phyloP scores from a whole-genome alignment of 2,113 vertebrate genomes.

The Mugil cephalus region DNA sequence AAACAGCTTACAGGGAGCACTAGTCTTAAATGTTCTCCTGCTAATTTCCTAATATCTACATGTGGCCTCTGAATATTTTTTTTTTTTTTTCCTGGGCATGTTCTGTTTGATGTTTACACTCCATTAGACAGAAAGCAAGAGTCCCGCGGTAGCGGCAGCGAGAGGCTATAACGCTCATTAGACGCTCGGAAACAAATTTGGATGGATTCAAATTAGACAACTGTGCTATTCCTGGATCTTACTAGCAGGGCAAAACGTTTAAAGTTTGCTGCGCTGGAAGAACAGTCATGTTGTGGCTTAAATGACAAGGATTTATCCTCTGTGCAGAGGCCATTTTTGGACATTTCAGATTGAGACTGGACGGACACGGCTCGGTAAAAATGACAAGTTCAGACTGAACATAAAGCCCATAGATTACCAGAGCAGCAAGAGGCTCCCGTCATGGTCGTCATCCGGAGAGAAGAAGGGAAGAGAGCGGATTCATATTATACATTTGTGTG shows the following conservation, averaged over 20 bases:
- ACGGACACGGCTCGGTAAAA: background rate
- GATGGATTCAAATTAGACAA: conserved; percentile 39
- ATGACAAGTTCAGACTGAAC: background rate
- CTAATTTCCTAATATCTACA: conserved; percentile 47
- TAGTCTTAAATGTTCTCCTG: conserved; percentile 42
- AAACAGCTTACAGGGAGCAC: conserved; percentile 56
- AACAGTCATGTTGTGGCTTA: background rate
- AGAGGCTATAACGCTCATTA: conserved; percentile 38
- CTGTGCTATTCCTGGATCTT: conserved; percentile 29
- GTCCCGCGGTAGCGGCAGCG: conserved; percentile 23
- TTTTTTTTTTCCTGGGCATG: conserved; percentile 8
- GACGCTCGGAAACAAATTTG: conserved; percentile 33
- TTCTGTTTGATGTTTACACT: conserved; percentile 54
- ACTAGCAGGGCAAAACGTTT: background rate
- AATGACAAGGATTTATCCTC: conserved; percentile 1
- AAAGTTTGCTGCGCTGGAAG: background rate
- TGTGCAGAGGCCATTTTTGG: background rate
- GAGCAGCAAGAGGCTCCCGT: too few species aligned
- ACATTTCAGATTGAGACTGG: background rate
- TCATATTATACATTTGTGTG: too few species aligned
- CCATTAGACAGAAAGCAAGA: conserved; percentile 45
- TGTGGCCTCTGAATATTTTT: conserved; percentile 1
- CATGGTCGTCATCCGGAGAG: too few species aligned
- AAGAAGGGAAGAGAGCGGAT: too few species aligned
- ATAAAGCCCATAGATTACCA: background rate